A percentile compares a stretch with the other conserved stretches of the same genome.
Conservation (phyloP, 2,113 vertebrate species). For the Syngnathus typhle region DNA sequence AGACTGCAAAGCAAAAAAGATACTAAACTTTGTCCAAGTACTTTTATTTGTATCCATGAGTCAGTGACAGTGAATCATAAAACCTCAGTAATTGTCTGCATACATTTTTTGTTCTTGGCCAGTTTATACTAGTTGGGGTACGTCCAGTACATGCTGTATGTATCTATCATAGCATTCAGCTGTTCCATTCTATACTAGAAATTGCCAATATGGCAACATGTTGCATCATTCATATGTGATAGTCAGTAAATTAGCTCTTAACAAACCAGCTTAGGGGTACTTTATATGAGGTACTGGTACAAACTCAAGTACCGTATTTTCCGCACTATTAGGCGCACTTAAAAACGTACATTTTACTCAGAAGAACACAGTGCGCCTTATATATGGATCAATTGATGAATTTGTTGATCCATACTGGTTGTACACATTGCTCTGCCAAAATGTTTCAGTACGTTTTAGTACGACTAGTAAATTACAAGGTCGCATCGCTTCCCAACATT, state of each 20-base stretch:
- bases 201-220: background rate
- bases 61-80: background rate
- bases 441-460: too few relatives aligned
- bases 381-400: too few relatives aligned
- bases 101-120: background rate
- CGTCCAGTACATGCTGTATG: background rate
- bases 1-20: background rate
- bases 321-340: too few relatives aligned
- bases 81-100: background rate
- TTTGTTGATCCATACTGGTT: too few relatives aligned
- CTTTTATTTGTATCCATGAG: background rate
- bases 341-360: too few relatives aligned
- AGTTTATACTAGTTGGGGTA: background rate
- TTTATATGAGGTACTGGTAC: background rate
- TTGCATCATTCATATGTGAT: background rate
- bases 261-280: background rate
- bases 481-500: too few relatives aligned
- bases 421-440: too few relatives aligned
- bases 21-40: background rate
- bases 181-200: background rate
- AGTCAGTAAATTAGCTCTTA: too few relatives aligned
- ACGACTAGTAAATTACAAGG: too few relatives aligned
- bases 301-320: too few relatives aligned
- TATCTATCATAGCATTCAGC: background rate
- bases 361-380: too few relatives aligned